Evolutionary conservation across 1,140 invertebrate species (phyloP).

Genomic region (Drosophila pruinosa): DNA sequence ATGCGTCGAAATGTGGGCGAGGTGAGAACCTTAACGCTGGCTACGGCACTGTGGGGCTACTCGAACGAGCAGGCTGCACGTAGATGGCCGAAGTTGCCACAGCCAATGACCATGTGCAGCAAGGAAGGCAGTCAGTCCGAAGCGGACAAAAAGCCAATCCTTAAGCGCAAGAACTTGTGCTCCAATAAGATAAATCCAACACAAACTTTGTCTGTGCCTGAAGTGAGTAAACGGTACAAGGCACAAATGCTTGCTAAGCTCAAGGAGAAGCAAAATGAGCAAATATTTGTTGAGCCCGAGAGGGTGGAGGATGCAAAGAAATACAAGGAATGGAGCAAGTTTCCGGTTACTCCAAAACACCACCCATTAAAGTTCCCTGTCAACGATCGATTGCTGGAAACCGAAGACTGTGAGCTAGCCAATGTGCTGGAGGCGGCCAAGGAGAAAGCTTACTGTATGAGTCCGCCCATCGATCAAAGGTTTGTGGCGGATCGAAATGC

Average conservation of each 20-base stretch:
- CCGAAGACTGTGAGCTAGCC: constrained; percentile 3
- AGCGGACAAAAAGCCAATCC: neutral
- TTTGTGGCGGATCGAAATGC: neutral
- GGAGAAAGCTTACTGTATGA: neutral
- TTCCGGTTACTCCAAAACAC: neutral
- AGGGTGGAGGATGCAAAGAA: neutral
- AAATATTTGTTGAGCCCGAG: neutral
- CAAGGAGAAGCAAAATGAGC: neutral
- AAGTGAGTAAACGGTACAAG: neutral
- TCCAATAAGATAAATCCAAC: neutral
- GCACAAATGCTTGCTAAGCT: neutral
- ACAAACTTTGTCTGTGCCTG: neutral
- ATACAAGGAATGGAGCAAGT: constrained; percentile 2
- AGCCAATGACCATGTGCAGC: neutral
- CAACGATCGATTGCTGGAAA: constrained; percentile 7
- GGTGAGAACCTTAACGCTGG: neutral
- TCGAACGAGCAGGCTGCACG: neutral
- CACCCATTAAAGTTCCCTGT: constrained; percentile 4
- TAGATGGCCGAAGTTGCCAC: neutral
- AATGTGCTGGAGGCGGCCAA: neutral
- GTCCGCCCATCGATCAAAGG: neutral
- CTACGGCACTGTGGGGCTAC: neutral
- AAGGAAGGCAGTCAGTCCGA: neutral
- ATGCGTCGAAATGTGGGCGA: neutral
- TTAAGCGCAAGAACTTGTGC: neutral